A percentile compares a stretch with the other conserved stretches of the same genome.
phyloP scores from a whole-genome alignment of 2,888 invertebrate genomes.

The Rhagonycha lutea region DNA sequence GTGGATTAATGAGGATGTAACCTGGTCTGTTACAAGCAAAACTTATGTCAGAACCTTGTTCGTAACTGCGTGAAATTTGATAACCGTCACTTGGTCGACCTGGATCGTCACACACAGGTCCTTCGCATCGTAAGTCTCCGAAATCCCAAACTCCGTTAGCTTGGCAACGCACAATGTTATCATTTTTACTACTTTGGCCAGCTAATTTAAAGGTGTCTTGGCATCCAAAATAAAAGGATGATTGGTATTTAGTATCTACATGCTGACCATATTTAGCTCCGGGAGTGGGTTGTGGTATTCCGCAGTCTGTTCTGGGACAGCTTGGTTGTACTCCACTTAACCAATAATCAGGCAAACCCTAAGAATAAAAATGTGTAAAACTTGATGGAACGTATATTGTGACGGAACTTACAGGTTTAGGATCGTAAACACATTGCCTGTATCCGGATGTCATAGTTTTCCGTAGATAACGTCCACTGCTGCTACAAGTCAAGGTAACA shows the following conservation, averaged over 20 bases:
- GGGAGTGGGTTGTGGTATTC: slow-evolving; percentile 86
- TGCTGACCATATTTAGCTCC: slow-evolving; percentile 93
- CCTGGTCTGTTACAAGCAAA: slow-evolving; percentile 91
- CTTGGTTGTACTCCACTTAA: slow-evolving; percentile 83
- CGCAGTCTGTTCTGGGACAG: slow-evolving; percentile 89
- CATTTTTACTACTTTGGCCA: slow-evolving; percentile 88
- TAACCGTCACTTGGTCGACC: slow-evolving; percentile 91
- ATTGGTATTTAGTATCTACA: slow-evolving; percentile 86
- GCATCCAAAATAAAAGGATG: slow-evolving; percentile 94
- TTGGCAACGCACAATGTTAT: slow-evolving; percentile 90
- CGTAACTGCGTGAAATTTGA: slow-evolving; percentile 82
- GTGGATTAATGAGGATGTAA: slow-evolving; percentile 87
- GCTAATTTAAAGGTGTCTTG: slow-evolving; percentile 94
- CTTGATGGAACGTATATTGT: neutral
- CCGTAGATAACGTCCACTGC: slow-evolving; percentile 76
- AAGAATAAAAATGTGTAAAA: slow-evolving; percentile 13
- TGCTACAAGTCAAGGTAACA: slow-evolving; percentile 82
- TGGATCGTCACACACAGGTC: slow-evolving; percentile 95
- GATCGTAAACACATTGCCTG: slow-evolving; percentile 95
- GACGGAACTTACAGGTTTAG: slow-evolving; percentile 63
- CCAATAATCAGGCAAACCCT: slow-evolving; percentile 90
- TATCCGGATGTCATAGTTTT: slow-evolving; percentile 83
- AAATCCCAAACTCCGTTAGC: slow-evolving; percentile 96
- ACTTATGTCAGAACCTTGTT: slow-evolving; percentile 87
- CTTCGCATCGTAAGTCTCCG: slow-evolving; percentile 93